Base-by-base conservation (phyloP, 2,797 vertebrate genomes). In the Xyrichtys novacula region DNA sequence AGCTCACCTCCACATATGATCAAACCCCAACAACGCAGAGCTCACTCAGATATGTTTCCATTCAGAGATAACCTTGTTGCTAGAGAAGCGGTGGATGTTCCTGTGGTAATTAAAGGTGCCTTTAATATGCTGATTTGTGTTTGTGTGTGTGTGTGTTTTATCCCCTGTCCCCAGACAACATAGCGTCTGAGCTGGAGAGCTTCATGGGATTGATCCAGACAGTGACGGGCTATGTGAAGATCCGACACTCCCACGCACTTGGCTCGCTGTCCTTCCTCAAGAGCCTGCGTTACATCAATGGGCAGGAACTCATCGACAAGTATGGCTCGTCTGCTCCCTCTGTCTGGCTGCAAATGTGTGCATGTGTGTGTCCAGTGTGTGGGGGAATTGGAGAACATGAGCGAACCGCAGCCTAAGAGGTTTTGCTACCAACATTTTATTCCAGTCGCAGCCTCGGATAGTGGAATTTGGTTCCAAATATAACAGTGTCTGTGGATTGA, bases 171-270 rank as follows among this genome's bases (percentile, higher is more conserved):
- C 34, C 78, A 99, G 98, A 96, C 92, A 99, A 99, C 85, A 98
- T 99, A 6, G 97, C 96, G 22, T 96, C 96, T 2, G 98, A 99
- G 86, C 94, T 99, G 94, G 98, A 99, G 94, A 98, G 93, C 81
- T 98, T 98, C 83, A 96, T 99, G 96, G 98, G 98, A 8, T 87
- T 97, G 89, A 98, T 99, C 42, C 96, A 99, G 92, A 97, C 94
- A 6, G 97, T 99, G 63, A 99, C 95, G 0, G 98, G 97, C 55
- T 98, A 96, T 0, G 96, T 99, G 89, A 97, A 96, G 94, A 99
- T 99, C 71, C 96, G 95, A 20, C 97, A 99, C 86, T 99, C 98
- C 31, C 96, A 98, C 12, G 96, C 97, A 0, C 89, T 99, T 72
- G 95, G 96, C 62, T 99, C 98, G 1, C 89, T 99, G 77, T 98